Conservation (phyloP, 2,113 vertebrate genomes). For the Pollimyrus isidori region DNA sequence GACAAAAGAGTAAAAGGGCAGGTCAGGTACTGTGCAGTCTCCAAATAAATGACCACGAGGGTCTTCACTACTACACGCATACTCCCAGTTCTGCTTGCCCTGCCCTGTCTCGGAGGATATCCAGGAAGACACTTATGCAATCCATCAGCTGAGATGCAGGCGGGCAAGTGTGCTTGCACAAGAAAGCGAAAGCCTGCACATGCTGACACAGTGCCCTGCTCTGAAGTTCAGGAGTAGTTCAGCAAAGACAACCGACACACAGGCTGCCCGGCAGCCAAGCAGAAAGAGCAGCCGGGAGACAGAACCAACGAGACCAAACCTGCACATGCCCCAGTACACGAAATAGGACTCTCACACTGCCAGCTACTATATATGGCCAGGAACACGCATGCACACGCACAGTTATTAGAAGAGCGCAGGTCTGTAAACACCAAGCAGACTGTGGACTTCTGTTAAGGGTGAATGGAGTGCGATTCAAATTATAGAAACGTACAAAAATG, state of each 20-base stretch:
- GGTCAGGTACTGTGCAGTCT: background rate
- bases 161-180: too few relatives aligned
- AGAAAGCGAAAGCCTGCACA: background rate
- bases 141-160: background rate
- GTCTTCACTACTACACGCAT: background rate
- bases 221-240: constrained; percentile 7
- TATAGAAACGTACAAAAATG: background rate
- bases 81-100: background rate
- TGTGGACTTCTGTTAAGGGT: background rate
- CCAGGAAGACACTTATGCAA: constrained; percentile 1
- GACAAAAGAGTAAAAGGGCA: background rate
- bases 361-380: background rate
- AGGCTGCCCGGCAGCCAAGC: background rate
- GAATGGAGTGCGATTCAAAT: background rate
- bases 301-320: background rate
- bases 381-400: background rate
- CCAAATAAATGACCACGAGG: background rate
- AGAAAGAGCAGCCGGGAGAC: constrained; percentile 7
- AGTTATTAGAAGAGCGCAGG: background rate
- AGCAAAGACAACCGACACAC: background rate
- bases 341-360: background rate
- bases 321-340: background rate
- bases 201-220: background rate
- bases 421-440: background rate
- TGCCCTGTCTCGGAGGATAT: background rate